Conservation (phyloP, 2,888 invertebrate species). For the Drosophila acutilabella region DNA sequence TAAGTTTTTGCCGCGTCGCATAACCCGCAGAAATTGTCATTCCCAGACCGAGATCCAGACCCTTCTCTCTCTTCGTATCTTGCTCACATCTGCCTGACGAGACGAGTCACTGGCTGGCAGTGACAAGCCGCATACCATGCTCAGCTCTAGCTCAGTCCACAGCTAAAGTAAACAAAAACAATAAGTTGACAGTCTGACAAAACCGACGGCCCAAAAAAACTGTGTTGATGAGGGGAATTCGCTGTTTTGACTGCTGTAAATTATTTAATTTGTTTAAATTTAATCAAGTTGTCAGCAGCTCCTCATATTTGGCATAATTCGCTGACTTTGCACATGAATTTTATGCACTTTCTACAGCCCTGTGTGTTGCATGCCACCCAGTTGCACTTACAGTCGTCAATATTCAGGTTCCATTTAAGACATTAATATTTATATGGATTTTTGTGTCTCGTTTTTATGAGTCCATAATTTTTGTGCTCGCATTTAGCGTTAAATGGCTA, state of each 20-base stretch:
- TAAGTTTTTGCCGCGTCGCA: slow-evolving; percentile 60
- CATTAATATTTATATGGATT: slow-evolving; percentile 63
- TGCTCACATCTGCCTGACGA: slow-evolving; percentile 32
- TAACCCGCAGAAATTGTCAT: slow-evolving; percentile 66
- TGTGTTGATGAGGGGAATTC: neutral
- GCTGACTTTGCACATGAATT: slow-evolving; percentile 39
- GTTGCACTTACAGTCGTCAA: slow-evolving; percentile 14
- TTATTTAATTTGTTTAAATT: slow-evolving; percentile 80
- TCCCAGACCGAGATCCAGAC: slow-evolving; percentile 2
- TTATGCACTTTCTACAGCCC: neutral
- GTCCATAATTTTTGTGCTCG: slow-evolving; percentile 73
- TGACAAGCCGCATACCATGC: slow-evolving; percentile 70
- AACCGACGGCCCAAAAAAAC: slow-evolving; percentile 4
- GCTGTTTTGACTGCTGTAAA: slow-evolving; percentile 46
- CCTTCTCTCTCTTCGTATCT: neutral
- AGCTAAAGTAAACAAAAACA: slow-evolving; percentile 42
- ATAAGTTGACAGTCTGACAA: slow-evolving; percentile 51
- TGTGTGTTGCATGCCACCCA: slow-evolving; percentile 21
- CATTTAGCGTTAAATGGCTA: slow-evolving; percentile 74
- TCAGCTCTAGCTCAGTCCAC: slow-evolving; percentile 41
- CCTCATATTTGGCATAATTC: slow-evolving; percentile 31
- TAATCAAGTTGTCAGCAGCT: slow-evolving; percentile 69
- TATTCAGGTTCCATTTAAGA: slow-evolving; percentile 44
- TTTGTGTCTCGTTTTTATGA: slow-evolving; percentile 54
- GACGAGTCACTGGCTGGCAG: slow-evolving; percentile 65